Percentiles rank a stretch among this genome's conserved stretches.
These are phyloP conservation scores for Ctenicera cuprea DNA, from an alignment of 2,888 invertebrate species.

Conservation along the genomic window DNA sequence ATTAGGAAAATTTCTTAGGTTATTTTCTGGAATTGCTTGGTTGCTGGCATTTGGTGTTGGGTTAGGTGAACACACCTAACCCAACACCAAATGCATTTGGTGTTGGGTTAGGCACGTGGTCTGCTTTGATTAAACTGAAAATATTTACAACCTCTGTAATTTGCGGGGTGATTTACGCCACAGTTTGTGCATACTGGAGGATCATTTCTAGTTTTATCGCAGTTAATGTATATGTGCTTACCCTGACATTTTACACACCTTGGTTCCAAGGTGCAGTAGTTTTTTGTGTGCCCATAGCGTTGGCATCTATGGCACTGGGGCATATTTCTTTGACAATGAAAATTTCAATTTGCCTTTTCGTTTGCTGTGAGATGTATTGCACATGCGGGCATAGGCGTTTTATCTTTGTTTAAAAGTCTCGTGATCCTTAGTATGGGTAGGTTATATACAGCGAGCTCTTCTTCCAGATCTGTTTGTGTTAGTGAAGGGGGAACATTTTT, in stretches of 20 bases:
- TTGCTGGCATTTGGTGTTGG: too few species aligned
- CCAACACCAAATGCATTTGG: too few species aligned
- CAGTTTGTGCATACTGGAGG: conserved; percentile 18
- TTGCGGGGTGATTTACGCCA: conserved; percentile 20
- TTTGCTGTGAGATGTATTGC: conserved; percentile 36
- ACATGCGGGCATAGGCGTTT: conserved; percentile 22
- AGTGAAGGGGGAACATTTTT: conserved; percentile 34
- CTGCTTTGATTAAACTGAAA: conserved; percentile 4
- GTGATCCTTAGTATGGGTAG: conserved; percentile 25
- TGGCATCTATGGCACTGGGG: conserved; percentile 30
- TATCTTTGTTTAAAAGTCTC: conserved; percentile 26
- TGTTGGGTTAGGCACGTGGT: too few species aligned
- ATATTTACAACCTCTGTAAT: conserved; percentile 15
- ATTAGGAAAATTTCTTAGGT: too few species aligned
- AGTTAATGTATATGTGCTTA: conserved; percentile 7
- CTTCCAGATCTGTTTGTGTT: conserved; percentile 7
- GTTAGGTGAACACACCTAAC: too few species aligned
- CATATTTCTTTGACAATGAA: conserved; percentile 9
- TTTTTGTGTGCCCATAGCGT: conserved; percentile 14
- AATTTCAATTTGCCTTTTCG: conserved; percentile 34
- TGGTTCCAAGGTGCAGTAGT: conserved; percentile 7
- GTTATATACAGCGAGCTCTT: conserved; percentile 11
- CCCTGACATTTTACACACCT: conserved; percentile 22
- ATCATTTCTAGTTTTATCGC: conserved; percentile 5
- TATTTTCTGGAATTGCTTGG: too few species aligned